Percentiles rank a stretch among this genome's conserved stretches.
phyloP scores from a whole-genome alignment of 2,888 invertebrate species.

The Troglohyphantes excavatus region DNA sequence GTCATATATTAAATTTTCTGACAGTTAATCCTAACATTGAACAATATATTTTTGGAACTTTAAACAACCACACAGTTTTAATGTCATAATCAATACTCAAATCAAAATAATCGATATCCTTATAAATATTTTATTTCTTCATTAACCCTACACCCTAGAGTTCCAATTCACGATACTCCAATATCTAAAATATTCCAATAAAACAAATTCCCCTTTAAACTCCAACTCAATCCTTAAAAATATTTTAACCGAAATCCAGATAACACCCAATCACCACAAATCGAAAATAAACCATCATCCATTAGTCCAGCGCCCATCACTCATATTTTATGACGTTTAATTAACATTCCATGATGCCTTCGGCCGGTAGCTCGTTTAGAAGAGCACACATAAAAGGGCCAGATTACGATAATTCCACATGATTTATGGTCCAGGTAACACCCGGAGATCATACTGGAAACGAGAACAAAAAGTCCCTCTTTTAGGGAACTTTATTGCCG shows the following conservation, averaged over 20 bases:
- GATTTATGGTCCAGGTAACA: constrained; percentile 53
- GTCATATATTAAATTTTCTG: too few species aligned
- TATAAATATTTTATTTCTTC: too few species aligned
- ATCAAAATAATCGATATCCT: too few species aligned
- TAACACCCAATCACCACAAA: constrained; percentile 14
- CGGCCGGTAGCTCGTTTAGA: constrained; percentile 48
- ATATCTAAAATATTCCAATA: too few species aligned
- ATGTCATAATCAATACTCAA: too few species aligned
- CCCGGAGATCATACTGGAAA: constrained; percentile 16
- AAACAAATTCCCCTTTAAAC: not conserved
- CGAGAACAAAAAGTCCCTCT: not conserved
- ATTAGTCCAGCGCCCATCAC: constrained; percentile 35
- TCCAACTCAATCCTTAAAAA: constrained; percentile 18
- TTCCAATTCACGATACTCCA: too few species aligned
- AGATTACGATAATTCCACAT: constrained; percentile 65
- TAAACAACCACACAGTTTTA: too few species aligned
- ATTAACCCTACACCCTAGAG: too few species aligned
- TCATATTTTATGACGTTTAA: constrained; percentile 65
- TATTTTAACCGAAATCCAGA: constrained; percentile 17
- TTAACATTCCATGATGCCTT: constrained; percentile 55
- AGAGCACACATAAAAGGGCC: constrained; percentile 54
- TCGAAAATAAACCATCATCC: constrained; percentile 42
- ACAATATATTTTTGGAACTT: too few species aligned
- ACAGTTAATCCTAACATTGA: too few species aligned
- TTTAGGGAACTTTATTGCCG: constrained; percentile 31